phyloP scores from a whole-genome alignment of 2,888 invertebrate genomes.

The Brachypterus glaber region DNA sequence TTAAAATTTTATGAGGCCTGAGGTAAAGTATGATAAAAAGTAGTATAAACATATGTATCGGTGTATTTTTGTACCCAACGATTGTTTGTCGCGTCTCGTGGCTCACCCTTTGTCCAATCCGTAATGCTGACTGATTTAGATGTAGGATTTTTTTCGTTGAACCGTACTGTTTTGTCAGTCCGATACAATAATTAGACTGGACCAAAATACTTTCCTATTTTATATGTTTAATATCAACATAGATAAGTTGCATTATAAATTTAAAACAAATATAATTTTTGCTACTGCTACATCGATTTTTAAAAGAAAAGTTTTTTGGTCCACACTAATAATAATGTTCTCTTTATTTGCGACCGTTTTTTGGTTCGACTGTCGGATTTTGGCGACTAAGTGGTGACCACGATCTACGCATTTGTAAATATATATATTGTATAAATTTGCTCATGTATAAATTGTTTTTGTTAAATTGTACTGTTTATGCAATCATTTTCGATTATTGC shows the following conservation, averaged over 20 bases:
- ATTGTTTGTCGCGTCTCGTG: constrained; percentile 35
- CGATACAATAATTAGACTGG: too few species aligned
- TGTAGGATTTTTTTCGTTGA: constrained; percentile 32
- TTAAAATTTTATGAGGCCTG: constrained; percentile 43
- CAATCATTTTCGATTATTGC: constrained; percentile 23
- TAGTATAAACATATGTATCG: constrained; percentile 39
- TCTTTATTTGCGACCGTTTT: constrained; percentile 26
- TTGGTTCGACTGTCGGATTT: constrained; percentile 27
- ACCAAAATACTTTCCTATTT: neutral
- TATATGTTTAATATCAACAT: neutral
- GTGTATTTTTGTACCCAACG: constrained; percentile 44
- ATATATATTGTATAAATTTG: constrained; percentile 41
- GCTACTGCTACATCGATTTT: neutral
- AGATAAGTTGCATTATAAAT: too few species aligned
- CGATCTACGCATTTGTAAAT: constrained; percentile 34
- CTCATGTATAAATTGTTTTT: constrained; percentile 43
- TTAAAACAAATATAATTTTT: too few species aligned
- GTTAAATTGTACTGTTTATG: constrained; percentile 37
- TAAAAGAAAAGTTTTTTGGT: constrained; percentile 18
- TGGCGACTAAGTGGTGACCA: constrained; percentile 22
- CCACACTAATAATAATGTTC: constrained; percentile 29
- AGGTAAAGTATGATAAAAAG: constrained; percentile 39
- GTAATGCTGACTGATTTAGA: constrained; percentile 39
- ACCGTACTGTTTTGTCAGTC: constrained; percentile 27
- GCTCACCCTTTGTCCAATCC: constrained; percentile 30